Conservation (phyloP, 2,888 invertebrate genomes). For the Noctua fimbriata region DNA sequence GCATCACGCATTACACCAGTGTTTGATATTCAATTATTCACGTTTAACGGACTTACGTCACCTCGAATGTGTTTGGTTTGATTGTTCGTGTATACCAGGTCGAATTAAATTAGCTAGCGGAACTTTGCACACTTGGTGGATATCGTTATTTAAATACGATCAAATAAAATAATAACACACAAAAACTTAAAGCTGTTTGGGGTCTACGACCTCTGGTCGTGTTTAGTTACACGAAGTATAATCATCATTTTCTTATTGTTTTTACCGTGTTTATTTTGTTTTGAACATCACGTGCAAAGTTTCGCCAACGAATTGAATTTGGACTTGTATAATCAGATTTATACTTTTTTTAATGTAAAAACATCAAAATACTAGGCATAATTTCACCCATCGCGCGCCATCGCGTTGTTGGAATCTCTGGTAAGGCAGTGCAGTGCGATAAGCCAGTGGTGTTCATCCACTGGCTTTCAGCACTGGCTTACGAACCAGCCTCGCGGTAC, state of each 20-base stretch:
- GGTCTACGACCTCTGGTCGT: background rate
- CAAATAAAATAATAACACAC: background rate
- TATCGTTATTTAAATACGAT: background rate
- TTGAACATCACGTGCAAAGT: background rate
- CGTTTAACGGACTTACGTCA: slow-evolving; percentile 15
- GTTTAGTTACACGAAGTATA: background rate
- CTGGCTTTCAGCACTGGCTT: slow-evolving; percentile 31
- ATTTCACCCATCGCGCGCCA: background rate
- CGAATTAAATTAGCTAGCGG: background rate
- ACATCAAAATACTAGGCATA: background rate
- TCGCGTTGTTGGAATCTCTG: background rate
- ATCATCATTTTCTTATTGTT: background rate
- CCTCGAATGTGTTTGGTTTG: background rate
- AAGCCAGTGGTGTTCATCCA: slow-evolving; percentile 21
- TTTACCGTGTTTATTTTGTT: background rate
- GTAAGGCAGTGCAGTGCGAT: slow-evolving; percentile 13
- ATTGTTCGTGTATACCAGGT: background rate
- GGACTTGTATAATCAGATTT: background rate
- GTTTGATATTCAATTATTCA: slow-evolving; percentile 45
- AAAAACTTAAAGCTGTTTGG: background rate
- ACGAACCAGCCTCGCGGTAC: background rate
- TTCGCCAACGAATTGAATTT: background rate
- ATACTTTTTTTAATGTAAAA: background rate
- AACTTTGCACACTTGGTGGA: background rate
- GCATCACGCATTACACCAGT: slow-evolving; percentile 31